Conservation (phyloP, 2,113 vertebrate species). For the Rousettus leschenaultii region DNA sequence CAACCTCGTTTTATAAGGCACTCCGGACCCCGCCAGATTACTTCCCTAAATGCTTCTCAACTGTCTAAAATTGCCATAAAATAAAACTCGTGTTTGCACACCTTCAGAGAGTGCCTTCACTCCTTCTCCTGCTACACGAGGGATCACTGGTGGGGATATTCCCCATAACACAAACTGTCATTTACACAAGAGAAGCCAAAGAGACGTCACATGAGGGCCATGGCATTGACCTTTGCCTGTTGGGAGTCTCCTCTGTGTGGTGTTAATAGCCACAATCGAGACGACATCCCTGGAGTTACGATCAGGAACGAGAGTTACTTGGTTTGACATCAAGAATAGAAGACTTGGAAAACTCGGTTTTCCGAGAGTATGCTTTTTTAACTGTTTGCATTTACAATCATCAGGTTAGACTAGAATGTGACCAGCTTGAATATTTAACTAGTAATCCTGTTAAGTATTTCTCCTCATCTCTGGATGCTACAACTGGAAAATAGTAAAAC, state of each 20-base stretch:
- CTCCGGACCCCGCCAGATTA: slow-evolving; percentile 23
- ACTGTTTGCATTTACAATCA: not conserved
- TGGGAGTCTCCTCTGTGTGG: not conserved
- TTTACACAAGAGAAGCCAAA: not conserved
- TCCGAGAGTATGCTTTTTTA: not conserved
- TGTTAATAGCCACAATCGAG: not conserved
- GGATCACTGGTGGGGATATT: not conserved
- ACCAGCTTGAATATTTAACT: not conserved
- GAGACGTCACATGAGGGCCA: not conserved
- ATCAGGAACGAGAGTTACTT: not conserved
- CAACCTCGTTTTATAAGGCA: slow-evolving; percentile 57
- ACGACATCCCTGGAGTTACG: not conserved
- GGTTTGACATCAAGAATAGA: not conserved
- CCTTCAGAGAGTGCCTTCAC: not conserved
- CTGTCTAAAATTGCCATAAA: slow-evolving; percentile 30
- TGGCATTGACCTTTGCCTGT: not conserved
- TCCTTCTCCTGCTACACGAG: not conserved
- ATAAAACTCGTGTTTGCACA: not conserved
- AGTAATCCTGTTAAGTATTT: not conserved
- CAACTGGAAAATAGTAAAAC: not conserved
- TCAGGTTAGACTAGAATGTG: not conserved
- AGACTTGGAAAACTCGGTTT: not conserved
- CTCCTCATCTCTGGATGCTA: not conserved
- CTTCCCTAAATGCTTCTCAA: slow-evolving; percentile 45
- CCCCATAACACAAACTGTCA: not conserved